Percentiles rank a stretch among this genome's conserved stretches.
These are phyloP conservation scores for Equus przewalskii DNA, from an alignment of 2,113 vertebrate genomes.

Conservation along the genomic window DNA sequence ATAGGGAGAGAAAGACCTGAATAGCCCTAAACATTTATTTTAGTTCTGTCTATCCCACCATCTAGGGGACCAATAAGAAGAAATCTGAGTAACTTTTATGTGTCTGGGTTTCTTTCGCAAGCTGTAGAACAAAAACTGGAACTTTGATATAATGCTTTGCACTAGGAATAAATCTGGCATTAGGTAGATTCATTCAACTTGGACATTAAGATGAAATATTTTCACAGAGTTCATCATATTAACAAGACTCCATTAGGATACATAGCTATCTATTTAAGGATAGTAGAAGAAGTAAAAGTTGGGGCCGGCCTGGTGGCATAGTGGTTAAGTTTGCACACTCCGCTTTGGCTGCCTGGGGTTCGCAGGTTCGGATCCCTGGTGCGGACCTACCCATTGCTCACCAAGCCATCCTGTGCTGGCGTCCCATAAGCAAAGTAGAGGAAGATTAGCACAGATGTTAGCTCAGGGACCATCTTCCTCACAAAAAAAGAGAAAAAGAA, in stretches of 20 bases:
- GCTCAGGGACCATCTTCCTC: too few relatives aligned
- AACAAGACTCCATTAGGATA: background rate
- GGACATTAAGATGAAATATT: background rate
- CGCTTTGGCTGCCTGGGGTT: too few relatives aligned
- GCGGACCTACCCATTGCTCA: too few relatives aligned
- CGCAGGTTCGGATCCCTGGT: too few relatives aligned
- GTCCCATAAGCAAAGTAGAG: too few relatives aligned
- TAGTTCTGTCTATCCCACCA: background rate
- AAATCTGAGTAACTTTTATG: background rate
- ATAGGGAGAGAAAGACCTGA: background rate
- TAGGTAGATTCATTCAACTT: background rate
- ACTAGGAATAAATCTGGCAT: background rate
- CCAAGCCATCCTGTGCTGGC: too few relatives aligned
- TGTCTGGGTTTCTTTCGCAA: background rate
- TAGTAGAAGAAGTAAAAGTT: background rate
- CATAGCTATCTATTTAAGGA: background rate
- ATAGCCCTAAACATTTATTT: background rate
- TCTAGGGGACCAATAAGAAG: background rate
- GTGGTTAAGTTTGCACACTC: too few relatives aligned
- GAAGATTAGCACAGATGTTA: too few relatives aligned
- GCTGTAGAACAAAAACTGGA: background rate
- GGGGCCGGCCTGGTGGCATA: too few relatives aligned
- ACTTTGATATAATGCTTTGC: background rate
- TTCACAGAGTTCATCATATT: background rate
- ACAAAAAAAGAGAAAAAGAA: background rate